Evolutionary conservation across 2,888 invertebrate genomes (phyloP).

Genomic region (Amblyjoppa proteus): DNA sequence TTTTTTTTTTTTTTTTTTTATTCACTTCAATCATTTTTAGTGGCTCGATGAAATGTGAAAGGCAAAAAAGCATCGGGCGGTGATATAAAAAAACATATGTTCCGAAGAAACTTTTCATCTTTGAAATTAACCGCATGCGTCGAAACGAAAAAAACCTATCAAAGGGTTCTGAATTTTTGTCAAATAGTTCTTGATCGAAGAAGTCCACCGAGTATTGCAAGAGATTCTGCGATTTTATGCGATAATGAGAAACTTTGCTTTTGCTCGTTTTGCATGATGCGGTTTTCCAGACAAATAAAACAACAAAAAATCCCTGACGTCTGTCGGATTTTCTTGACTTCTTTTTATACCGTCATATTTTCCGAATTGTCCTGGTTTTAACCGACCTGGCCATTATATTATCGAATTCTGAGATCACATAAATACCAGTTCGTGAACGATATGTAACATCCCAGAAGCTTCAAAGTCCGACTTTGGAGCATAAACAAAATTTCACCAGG

Average conservation of each 20-base stretch:
- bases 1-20: constrained; percentile 1
- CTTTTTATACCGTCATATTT: no score
- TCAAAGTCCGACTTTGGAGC: background rate
- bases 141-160: background rate
- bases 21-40: constrained; percentile 10
- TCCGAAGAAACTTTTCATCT: background rate
- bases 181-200: no score
- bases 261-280: no score
- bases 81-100: background rate
- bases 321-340: background rate
- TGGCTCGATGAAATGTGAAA: background rate
- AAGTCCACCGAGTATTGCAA: no score
- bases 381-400: background rate
- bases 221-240: no score
- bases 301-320: background rate
- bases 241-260: no score
- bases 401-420: background rate
- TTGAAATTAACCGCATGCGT: background rate
- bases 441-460: background rate
- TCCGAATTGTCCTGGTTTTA: no score
- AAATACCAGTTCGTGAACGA: background rate
- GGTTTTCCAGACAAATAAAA: no score
- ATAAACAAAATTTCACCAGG: constrained; percentile 9
- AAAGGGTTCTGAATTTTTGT: no score
- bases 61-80: background rate